Evolutionary conservation across 2,797 vertebrate species (phyloP).

Genomic region (Lates japonicus): DNA sequence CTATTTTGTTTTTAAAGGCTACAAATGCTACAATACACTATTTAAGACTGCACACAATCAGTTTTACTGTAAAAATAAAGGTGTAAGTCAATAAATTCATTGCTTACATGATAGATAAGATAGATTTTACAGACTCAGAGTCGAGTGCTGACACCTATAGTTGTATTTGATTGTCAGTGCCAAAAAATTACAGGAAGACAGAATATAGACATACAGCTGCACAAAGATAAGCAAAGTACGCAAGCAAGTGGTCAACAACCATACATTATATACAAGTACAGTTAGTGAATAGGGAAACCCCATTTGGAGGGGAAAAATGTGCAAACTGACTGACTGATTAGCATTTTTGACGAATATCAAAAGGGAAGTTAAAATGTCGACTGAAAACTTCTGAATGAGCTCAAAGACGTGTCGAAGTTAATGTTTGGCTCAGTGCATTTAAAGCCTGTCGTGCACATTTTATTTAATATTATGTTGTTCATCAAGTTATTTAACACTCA

Average conservation of each 20-base stretch:
- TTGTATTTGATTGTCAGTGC: background rate
- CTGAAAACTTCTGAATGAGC: background rate
- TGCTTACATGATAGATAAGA: background rate
- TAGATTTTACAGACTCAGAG: background rate
- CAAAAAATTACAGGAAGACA: conserved; percentile 22
- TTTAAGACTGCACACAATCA: background rate
- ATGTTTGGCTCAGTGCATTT: background rate
- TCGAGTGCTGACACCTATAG: background rate
- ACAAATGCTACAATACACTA: background rate
- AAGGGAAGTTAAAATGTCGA: conserved; percentile 25
- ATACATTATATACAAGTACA: background rate
- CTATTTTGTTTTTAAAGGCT: background rate
- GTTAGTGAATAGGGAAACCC: background rate
- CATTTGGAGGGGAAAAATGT: background rate
- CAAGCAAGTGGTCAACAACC: background rate
- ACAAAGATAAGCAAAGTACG: background rate
- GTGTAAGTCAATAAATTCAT: background rate
- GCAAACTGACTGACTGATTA: background rate
- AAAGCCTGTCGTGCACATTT: background rate
- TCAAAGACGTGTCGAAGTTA: background rate
- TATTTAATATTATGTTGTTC: background rate
- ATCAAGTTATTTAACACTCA: background rate
- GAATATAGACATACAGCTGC: background rate
- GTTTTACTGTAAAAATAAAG: background rate
- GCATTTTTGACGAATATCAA: background rate